These are phyloP conservation scores for Liposcelis brunnea DNA, from an alignment of 2,888 invertebrate genomes.

Conservation along the genomic window DNA sequence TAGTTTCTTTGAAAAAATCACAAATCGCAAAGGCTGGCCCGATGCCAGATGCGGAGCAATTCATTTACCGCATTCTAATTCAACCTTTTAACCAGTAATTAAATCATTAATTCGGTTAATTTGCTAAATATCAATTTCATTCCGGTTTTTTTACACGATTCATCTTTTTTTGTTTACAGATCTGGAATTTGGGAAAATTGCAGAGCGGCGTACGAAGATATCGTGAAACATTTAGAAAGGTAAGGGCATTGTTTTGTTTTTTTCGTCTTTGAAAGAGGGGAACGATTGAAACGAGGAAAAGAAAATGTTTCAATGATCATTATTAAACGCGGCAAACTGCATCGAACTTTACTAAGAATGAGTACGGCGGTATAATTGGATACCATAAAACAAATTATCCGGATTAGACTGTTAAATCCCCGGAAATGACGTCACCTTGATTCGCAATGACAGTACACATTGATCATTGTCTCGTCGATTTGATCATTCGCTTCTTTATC, in stretches of 20 bases:
- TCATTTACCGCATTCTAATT: not conserved
- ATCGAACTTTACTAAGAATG: too few relatives aligned
- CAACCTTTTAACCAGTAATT: not conserved
- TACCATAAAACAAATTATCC: conserved; percentile 1
- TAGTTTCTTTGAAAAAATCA: too few relatives aligned
- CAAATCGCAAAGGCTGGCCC: too few relatives aligned
- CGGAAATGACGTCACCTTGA: too few relatives aligned
- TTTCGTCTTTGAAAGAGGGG: conserved; percentile 11
- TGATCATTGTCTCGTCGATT: too few relatives aligned
- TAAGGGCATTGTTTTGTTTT: conserved; percentile 30
- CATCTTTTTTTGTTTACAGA: conserved; percentile 32
- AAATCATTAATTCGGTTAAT: not conserved
- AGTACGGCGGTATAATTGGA: too few relatives aligned
- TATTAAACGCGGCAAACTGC: conserved; percentile 8
- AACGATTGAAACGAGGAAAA: conserved; percentile 12
- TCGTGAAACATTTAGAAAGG: conserved; percentile 89
- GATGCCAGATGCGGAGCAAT: not conserved
- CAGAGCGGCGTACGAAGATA: conserved; percentile 86
- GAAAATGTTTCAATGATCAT: too few relatives aligned
- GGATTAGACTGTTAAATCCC: not conserved
- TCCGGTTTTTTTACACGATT: conserved; percentile 4
- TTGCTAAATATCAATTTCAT: conserved; percentile 3
- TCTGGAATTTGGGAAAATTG: conserved; percentile 91
- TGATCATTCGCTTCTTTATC: too few relatives aligned
- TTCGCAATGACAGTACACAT: too few relatives aligned